Evolutionary conservation across 2,113 vertebrate species (phyloP).

Genomic region (Peromyscus polionotus): DNA sequence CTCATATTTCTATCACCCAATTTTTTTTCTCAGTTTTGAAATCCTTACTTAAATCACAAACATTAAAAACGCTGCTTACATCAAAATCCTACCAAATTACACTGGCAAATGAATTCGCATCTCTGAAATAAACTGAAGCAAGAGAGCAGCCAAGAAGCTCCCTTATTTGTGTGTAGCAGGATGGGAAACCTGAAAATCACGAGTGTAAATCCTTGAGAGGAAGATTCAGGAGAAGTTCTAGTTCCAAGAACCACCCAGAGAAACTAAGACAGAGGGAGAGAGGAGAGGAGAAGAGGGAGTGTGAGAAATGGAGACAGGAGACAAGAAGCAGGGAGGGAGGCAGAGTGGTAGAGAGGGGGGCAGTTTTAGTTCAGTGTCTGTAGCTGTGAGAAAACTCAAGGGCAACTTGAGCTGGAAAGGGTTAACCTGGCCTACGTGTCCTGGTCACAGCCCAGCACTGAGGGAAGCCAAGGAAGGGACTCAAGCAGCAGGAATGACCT

Average conservation of each 20-base stretch:
- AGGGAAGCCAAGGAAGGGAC: neutral
- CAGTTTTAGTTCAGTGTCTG: neutral
- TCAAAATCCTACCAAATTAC: slow-evolving; percentile 37
- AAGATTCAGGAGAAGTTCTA: neutral
- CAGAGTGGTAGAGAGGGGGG: neutral
- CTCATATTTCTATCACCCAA: neutral
- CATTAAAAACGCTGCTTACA: slow-evolving; percentile 13
- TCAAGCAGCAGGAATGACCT: neutral
- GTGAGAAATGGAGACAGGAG: neutral
- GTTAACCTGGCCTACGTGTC: neutral
- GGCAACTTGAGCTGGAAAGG: neutral
- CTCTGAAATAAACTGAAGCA: slow-evolving; percentile 10
- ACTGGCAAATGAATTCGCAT: slow-evolving; percentile 1
- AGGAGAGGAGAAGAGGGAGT: neutral
- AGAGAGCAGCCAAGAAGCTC: neutral
- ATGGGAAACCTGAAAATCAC: neutral
- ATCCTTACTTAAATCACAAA: neutral
- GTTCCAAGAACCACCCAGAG: too few species aligned
- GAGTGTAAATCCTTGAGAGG: too few species aligned
- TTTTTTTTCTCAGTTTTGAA: slow-evolving; percentile 22
- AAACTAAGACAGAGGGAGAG: neutral
- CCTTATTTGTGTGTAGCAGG: neutral
- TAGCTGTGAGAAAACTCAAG: neutral
- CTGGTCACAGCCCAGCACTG: neutral
- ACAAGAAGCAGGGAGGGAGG: neutral